Evolutionary conservation across 2,797 vertebrate species (phyloP).

Genomic region (Etheostoma perlongum): DNA sequence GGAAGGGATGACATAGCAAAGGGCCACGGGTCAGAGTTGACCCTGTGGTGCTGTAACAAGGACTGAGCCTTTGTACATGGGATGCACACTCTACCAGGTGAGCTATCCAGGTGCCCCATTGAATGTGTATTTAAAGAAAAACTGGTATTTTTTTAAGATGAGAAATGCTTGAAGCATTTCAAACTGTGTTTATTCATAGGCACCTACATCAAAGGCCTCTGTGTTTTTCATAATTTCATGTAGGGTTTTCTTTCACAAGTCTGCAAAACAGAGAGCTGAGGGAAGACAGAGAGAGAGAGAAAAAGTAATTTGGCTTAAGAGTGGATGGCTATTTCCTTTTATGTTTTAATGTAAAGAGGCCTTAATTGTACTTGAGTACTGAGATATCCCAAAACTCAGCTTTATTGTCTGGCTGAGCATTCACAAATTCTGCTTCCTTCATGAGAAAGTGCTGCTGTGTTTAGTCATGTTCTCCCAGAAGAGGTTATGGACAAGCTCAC

Average conservation of each 20-base stretch:
- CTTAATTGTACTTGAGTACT: constrained; percentile 57
- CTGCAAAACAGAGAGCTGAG: constrained; percentile 39
- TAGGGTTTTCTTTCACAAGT: constrained; percentile 59
- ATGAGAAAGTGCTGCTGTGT: constrained; percentile 21
- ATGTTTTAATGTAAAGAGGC: constrained; percentile 65
- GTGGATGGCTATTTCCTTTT: constrained; percentile 62
- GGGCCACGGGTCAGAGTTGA: too few relatives aligned
- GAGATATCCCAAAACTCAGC: constrained; percentile 46
- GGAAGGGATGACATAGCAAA: too few relatives aligned
- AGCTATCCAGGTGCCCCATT: background rate
- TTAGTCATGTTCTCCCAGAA: constrained; percentile 13
- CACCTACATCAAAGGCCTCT: constrained; percentile 73
- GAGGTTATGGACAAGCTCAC: background rate
- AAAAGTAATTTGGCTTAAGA: constrained; percentile 65
- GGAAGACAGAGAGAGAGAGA: background rate
- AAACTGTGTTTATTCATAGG: constrained; percentile 67
- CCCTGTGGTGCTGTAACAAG: too few relatives aligned
- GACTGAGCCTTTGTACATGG: too few relatives aligned
- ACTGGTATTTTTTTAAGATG: constrained; percentile 57
- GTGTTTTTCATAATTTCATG: constrained; percentile 70
- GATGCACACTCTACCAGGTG: too few relatives aligned
- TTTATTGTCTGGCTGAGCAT: constrained; percentile 37
- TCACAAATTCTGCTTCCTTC: constrained; percentile 27
- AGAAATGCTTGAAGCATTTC: constrained; percentile 64
- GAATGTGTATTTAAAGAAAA: constrained; percentile 63